Base-by-base conservation (phyloP, 2,888 invertebrate species). In the Amphipoea oculea region DNA sequence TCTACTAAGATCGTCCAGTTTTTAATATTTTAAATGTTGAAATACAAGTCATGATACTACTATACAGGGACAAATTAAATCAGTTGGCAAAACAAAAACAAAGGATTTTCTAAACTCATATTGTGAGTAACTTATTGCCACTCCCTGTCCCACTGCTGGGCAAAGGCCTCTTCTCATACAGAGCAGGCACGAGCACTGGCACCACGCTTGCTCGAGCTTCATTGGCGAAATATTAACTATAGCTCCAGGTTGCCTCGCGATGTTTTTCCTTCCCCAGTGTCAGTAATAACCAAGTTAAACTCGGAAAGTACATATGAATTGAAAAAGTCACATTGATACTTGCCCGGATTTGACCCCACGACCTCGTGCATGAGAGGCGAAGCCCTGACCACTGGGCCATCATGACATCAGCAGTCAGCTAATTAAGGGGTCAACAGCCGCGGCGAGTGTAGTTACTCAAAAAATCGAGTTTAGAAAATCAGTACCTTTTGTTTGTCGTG, bases 1-100 rank as follows among this genome's bases (percentile, higher is more conserved):
- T 86, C 84, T 85, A 79, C 73, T 88, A 79, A 66, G 68, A 79
- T 86, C 82, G 88, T 84, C 87, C 88, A 82, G 68, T 69, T 84
- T 73, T 70, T 63, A 76, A 77, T 73, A 60, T 79, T 62, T 73
- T 67, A 63, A 63, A 69, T 76, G 79, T 70, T 54, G 57, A 29
- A 73, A 65, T 67, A 76, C 45, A 48, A 23, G n/a, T 54, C 54
- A 20, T 12, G 7, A 36, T 51, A 36, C 7, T 51, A 36, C 7
- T 48, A 48, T 23, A 40, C 4, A 23, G 36, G 14, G 14, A 36
- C 7, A 40, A 54, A 23, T 36, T 14, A 23, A 69, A 69, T 51
- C 4, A 51, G 36, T 51, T 23, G 40, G 48, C 7, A 12, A 51
- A 54, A 14, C 29, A n/a, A 67, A n/a, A 6, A 2, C 12, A 62